Base-by-base conservation (phyloP, 2,113 vertebrate genomes). In the Sterrhoptilus dennistouni region DNA sequence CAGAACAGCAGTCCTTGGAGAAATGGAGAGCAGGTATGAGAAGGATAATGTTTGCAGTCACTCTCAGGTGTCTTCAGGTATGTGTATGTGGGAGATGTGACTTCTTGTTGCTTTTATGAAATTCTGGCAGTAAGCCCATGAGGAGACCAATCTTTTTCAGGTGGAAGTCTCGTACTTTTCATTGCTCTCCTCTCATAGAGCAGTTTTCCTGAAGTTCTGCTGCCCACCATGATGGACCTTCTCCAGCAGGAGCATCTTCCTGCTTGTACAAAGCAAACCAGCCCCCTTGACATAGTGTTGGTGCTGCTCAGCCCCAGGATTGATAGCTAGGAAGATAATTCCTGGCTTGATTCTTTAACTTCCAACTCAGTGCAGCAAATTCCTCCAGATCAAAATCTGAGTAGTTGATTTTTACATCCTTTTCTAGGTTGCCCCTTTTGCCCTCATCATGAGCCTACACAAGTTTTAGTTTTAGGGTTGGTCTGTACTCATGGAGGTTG, bases 241-340 rank as follows among this genome's bases (percentile, higher is more conserved):
- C 57, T 65, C 27, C 59, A 60, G 64, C 7, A 93, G 50, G 25
- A 89, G 23, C 42, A 74, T 8, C 45, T 87, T n/a, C 12, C n/a
- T 49, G 9, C 68, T 83, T 27, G 11, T n/a, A 14, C 50, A 81
- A 47, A 57, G 22, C 77, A 61, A 40, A 36, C 21, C 57, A 63
- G 20, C 23, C 31, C 59, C 45, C 0, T 0, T 40, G 28, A 28
- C 1, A 2, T 2, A 19, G 19, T 13, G 13, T 53, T 93, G 52
- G 31, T 78, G 29, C 69, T 90, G 65, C 63, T 59, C 42, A 35
- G 65, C 28, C 25, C 29, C 60, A 40, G 59, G 16, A 29, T 24
- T 1, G 3, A 20, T 76, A 47, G 27, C 53, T 42, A 6, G 57
- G 44, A 71, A 64, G 33, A 76, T 49, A 59, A 47, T 56, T 54